Evolutionary conservation across 2,888 invertebrate genomes (phyloP), one percentile per base, ranked within the genome.

Genomic region (Euproctis similis): DNA sequence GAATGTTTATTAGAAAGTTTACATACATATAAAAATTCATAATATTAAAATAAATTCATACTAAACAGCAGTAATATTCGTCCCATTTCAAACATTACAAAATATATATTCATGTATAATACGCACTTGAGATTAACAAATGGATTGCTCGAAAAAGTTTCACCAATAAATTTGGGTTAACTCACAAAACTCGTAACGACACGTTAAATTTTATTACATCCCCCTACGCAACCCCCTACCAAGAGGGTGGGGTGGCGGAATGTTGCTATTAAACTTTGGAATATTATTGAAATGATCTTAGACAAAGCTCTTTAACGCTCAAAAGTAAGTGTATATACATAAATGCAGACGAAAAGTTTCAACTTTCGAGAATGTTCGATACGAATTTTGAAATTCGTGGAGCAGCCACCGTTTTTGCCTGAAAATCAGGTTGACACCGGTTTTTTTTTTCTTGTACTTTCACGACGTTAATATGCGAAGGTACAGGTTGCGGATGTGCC

Each of bases 281-380:
- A 66, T 75, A 78, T 77, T 74, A 76, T 74, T 73, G 67, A 75
- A 78, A 77, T 76, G 74, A 70, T 73, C 66, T 55, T 66, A 61
- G 66, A 69, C 71, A 70, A 70, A 68, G 66, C 67, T 61, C 61
- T 59, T 52, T 51, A 51, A 46, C 59, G 40, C 56, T 50, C 31
- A 54, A 52, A 61, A 62, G 59, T 65, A 52, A 60, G 53, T 54
- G n/a, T n/a, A n/a, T n/a, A n/a, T n/a, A n/a, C n/a, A n/a, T n/a
- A n/a, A 44, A 54, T 54, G 46, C 41, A 50, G 57, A 50, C 57
- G 43, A 46, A 53, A 57, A 63, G 56, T 62, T 59, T 42, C 55
- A 53, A 39, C 43, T 48, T 36, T 44, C n/a, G n/a, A n/a, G 33
- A 53, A 47, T 46, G 39, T 42, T 34, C 26, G 26, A 40, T 50